A percentile compares a stretch with the other conserved stretches of the same genome.
Conservation (phyloP, 2,113 vertebrate species). For the Tupaia chinensis region DNA sequence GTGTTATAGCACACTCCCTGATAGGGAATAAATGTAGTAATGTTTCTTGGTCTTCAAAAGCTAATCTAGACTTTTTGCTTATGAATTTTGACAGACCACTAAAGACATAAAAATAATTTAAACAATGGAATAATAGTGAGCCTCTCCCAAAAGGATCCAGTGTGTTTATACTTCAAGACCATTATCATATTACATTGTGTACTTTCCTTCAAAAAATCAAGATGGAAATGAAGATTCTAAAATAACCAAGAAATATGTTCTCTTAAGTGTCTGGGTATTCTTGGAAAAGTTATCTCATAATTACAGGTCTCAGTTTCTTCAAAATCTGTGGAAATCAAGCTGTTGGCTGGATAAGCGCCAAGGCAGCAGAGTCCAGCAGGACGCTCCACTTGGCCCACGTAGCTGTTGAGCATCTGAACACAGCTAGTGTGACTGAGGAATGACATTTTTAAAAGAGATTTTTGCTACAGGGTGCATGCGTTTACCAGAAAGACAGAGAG, state of each 20-base stretch:
- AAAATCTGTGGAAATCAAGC: not conserved
- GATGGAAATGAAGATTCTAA: constrained; percentile 29
- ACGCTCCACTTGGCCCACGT: not conserved
- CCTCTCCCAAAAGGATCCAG: constrained; percentile 2
- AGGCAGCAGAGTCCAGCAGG: not conserved
- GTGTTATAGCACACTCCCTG: not conserved
- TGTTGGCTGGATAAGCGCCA: not conserved
- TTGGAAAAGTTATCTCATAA: not conserved
- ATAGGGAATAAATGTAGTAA: not conserved
- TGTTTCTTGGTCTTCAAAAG: constrained; percentile 1
- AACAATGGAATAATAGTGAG: not conserved
- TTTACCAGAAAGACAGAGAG: too few relatives aligned
- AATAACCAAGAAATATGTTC: not conserved
- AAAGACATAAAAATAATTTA: constrained; percentile 33
- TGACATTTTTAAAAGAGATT: not conserved
- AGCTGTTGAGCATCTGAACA: not conserved
- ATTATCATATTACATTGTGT: not conserved
- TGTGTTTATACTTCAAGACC: not conserved
- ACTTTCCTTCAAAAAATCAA: constrained; percentile 10
- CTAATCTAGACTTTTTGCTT: not conserved
- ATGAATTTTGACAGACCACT: constrained; percentile 35
- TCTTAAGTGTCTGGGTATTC: not conserved
- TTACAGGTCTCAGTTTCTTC: not conserved
- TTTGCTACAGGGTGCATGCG: too few relatives aligned
- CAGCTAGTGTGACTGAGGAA: not conserved